Evolutionary conservation across 2,113 vertebrate species (phyloP).

Genomic region (Lepus europaeus): DNA sequence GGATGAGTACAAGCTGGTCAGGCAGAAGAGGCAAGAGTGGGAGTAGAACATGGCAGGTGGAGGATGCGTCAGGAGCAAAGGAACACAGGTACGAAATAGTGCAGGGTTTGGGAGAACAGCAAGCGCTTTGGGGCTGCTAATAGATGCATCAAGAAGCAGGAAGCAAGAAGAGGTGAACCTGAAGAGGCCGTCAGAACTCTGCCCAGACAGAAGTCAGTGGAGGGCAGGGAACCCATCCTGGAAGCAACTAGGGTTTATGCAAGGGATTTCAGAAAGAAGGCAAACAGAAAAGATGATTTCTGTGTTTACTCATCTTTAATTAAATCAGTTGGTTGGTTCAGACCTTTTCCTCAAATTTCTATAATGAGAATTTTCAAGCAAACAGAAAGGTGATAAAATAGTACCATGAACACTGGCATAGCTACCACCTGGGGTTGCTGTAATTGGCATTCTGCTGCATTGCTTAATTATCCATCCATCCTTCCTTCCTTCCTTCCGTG

Average conservation of each 20-base stretch:
- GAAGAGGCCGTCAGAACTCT: background rate
- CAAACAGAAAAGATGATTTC: background rate
- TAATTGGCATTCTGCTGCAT: fast-evolving
- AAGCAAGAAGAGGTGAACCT: background rate
- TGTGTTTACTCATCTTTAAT: background rate
- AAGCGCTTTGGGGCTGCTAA: background rate
- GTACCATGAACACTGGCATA: background rate
- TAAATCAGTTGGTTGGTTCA: no score
- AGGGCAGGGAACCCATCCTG: no score
- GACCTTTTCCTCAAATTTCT: background rate
- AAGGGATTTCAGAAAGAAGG: background rate
- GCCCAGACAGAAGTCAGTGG: background rate
- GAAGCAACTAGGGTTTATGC: background rate
- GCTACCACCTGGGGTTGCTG: no score
- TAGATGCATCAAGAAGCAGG: background rate
- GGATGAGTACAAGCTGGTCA: background rate
- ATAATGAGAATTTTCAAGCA: background rate
- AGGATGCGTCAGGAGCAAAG: background rate
- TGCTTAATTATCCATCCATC: background rate
- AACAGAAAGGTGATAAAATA: background rate
- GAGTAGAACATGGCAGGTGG: fast-evolving
- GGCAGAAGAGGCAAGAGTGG: fast-evolving
- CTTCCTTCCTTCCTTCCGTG: fast-evolving
- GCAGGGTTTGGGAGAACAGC: no score
- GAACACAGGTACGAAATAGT: fast-evolving